phyloP scores from a whole-genome alignment of 2,113 vertebrate species.

The Chloropsis hardwickii region DNA sequence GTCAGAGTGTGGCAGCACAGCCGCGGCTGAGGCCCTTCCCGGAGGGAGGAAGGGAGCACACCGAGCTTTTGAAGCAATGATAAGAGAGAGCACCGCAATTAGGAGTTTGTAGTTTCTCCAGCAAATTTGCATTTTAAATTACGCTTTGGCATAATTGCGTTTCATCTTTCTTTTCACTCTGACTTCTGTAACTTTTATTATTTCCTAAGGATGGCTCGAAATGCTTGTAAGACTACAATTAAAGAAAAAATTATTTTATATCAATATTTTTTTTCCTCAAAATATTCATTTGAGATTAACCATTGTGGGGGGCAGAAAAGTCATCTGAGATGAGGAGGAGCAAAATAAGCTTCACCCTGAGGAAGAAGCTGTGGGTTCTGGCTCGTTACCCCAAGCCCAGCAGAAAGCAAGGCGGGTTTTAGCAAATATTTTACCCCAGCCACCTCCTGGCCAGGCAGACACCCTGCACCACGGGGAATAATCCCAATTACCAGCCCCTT shows the following conservation, averaged over 20 bases:
- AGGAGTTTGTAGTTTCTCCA: not conserved
- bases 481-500: not conserved
- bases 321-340: not conserved
- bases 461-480: fast-evolving
- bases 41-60: not conserved
- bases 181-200: slow-evolving; percentile 47
- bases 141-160: slow-evolving; percentile 38
- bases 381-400: not conserved
- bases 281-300: slow-evolving; percentile 40
- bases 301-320: fast-evolving
- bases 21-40: slow-evolving; percentile 25
- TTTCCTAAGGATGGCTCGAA: slow-evolving; percentile 9
- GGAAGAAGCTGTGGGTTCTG: not conserved
- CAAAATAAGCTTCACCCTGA: not conserved
- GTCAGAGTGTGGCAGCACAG: slow-evolving; percentile 39
- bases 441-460: not conserved
- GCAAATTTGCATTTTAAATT: slow-evolving; percentile 75
- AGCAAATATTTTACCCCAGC: not conserved
- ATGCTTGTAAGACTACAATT: not conserved
- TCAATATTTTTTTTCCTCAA: slow-evolving; percentile 3
- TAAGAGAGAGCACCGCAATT: slow-evolving; percentile 37
- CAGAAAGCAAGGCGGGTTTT: not conserved
- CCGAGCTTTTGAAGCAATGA: not conserved
- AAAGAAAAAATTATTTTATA: not conserved
- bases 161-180: slow-evolving; percentile 58